Evolutionary conservation across 2,888 invertebrate genomes (phyloP).

Genomic region (Ochlodes sylvanus): DNA sequence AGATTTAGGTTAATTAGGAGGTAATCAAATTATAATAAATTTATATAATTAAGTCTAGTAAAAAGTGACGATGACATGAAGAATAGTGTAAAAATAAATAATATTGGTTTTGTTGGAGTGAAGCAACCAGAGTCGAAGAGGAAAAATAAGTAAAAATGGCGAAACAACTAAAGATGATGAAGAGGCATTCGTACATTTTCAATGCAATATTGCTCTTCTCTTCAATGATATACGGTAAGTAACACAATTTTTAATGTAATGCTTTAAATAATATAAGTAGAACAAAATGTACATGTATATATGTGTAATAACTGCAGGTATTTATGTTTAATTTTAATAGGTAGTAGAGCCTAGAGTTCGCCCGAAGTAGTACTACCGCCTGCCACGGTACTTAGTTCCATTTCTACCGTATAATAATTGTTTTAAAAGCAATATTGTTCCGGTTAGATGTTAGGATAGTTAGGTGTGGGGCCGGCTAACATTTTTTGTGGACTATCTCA

Average conservation of each 20-base stretch:
- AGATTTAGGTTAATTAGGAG: constrained; percentile 51
- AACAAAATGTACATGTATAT: neutral
- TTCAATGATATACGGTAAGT: constrained; percentile 80
- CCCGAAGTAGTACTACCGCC: too few species aligned
- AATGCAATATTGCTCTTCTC: constrained; percentile 73
- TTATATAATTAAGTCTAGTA: constrained; percentile 23
- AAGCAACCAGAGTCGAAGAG: constrained; percentile 47
- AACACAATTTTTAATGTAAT: neutral
- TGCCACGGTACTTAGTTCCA: too few species aligned
- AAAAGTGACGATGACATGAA: constrained; percentile 70
- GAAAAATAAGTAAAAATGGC: constrained; percentile 64
- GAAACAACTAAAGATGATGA: constrained; percentile 66
- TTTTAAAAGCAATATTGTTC: too few species aligned
- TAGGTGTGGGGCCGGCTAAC: too few species aligned
- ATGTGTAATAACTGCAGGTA: too few species aligned
- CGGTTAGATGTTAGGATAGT: too few species aligned
- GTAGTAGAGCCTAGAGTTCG: too few species aligned
- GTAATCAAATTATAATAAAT: constrained; percentile 39
- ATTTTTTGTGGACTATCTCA: too few species aligned
- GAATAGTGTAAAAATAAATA: constrained; percentile 69
- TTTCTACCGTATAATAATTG: too few species aligned
- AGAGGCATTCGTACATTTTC: constrained; percentile 72
- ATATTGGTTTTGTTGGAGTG: constrained; percentile 48
- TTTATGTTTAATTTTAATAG: too few species aligned
- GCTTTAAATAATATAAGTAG: too few species aligned